Evolutionary conservation across 2,797 vertebrate species (phyloP).

Genomic region (Phyllotis vaccarum): DNA sequence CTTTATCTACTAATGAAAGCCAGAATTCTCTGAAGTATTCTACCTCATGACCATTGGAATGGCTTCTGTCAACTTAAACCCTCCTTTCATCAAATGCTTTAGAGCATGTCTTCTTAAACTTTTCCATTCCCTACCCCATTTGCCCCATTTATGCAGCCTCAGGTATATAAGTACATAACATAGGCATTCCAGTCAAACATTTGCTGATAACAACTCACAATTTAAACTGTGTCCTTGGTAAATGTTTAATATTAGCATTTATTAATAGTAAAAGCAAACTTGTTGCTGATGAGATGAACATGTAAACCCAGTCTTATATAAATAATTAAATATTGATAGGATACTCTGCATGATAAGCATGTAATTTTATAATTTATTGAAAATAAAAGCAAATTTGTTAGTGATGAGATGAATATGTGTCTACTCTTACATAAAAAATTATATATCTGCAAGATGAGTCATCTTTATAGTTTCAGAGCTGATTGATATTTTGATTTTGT

Average conservation of each 20-base stretch:
- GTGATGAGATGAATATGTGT: background rate
- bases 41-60: constrained; percentile 64
- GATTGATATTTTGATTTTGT: background rate
- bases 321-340: no score
- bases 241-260: background rate
- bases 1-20: constrained; percentile 76
- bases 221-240: background rate
- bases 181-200: background rate
- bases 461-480: background rate
- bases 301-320: no score
- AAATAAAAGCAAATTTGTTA: background rate
- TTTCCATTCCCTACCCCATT: background rate
- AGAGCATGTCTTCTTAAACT: background rate
- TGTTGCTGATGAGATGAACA: background rate
- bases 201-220: background rate
- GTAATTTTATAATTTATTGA: background rate
- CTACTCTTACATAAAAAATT: background rate
- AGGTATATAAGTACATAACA: background rate
- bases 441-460: background rate
- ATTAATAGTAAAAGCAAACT: background rate
- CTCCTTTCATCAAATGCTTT: constrained; percentile 74
- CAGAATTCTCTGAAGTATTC: constrained; percentile 66
- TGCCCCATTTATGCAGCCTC: background rate
- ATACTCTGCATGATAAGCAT: no score
- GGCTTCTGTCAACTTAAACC: constrained; percentile 71